Conservation (phyloP, 2,888 invertebrate genomes). For the Amiota communis region DNA sequence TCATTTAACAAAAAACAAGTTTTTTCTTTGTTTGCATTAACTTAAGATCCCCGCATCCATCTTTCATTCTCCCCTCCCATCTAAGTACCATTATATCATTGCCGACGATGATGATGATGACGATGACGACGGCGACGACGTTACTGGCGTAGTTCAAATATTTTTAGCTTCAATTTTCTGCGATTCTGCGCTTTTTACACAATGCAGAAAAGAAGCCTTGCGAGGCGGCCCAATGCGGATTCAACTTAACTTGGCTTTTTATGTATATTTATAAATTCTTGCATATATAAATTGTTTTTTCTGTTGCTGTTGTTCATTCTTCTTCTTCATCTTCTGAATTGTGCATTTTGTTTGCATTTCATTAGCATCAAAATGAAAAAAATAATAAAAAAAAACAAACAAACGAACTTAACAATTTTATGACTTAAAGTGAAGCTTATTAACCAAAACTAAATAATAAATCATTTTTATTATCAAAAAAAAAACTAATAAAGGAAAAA, state of each 20-base stretch:
- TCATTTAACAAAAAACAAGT: conserved; percentile 17
- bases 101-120: no score
- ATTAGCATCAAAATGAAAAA: conserved; percentile 18
- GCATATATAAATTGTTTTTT: conserved; percentile 1
- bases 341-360: conserved; percentile 47
- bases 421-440: no score
- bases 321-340: neutral
- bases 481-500: neutral
- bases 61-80: no score
- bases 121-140: neutral
- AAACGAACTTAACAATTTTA: neutral
- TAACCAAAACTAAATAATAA: no score
- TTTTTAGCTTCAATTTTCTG: neutral
- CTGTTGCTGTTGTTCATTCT: neutral
- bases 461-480: neutral
- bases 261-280: conserved; percentile 22
- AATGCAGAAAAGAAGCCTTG: no score
- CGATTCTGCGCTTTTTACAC: no score
- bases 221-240: no score
- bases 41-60: neutral
- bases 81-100: no score
- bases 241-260: conserved; percentile 6
- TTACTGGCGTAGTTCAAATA: conserved; percentile 12
- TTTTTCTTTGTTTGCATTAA: conserved; percentile 20
- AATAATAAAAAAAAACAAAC: conserved; percentile 5